Conservation (phyloP, 1,140 invertebrate species). For the Cherax destructor region DNA sequence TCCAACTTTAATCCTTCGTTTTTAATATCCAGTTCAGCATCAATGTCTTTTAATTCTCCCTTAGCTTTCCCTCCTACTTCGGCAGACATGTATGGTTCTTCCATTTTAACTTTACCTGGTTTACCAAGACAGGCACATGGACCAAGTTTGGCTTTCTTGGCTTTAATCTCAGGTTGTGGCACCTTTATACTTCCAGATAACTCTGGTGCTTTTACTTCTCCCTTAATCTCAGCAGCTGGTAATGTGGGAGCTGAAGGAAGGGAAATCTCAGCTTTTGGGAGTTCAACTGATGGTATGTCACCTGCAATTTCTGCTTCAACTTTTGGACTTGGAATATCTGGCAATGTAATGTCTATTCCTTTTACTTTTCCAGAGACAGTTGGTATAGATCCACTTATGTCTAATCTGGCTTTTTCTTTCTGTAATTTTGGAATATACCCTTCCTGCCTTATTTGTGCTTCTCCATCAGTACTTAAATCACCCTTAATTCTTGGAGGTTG, state of each 20-base stretch:
- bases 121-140: slow-evolving; percentile 59
- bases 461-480: background rate
- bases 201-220: slow-evolving; percentile 17
- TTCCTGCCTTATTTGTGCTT: slow-evolving; percentile 23
- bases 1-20: slow-evolving; percentile 17
- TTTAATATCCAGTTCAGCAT: slow-evolving; percentile 5
- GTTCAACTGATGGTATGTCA: background rate
- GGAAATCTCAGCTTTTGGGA: slow-evolving; percentile 20
- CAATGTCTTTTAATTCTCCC: slow-evolving; percentile 26
- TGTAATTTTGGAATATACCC: slow-evolving; percentile 18
- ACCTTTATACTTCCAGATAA: slow-evolving; percentile 13
- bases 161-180: slow-evolving; percentile 28
- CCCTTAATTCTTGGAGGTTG: background rate
- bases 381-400: slow-evolving; percentile 1
- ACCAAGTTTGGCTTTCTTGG: slow-evolving; percentile 50
- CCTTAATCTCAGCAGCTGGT: slow-evolving; percentile 26
- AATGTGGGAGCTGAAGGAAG: background rate
- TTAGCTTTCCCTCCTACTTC: slow-evolving; percentile 22
- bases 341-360: slow-evolving; percentile 5
- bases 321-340: slow-evolving; percentile 23
- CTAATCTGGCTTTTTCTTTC: background rate
- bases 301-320: slow-evolving; percentile 34
- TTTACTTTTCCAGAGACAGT: background rate
- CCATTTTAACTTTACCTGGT: slow-evolving; percentile 38
- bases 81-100: slow-evolving; percentile 42